Percentiles rank a stretch among this genome's conserved stretches.
Conservation (phyloP, 2,888 invertebrate species). For the Monochamus alternatus region DNA sequence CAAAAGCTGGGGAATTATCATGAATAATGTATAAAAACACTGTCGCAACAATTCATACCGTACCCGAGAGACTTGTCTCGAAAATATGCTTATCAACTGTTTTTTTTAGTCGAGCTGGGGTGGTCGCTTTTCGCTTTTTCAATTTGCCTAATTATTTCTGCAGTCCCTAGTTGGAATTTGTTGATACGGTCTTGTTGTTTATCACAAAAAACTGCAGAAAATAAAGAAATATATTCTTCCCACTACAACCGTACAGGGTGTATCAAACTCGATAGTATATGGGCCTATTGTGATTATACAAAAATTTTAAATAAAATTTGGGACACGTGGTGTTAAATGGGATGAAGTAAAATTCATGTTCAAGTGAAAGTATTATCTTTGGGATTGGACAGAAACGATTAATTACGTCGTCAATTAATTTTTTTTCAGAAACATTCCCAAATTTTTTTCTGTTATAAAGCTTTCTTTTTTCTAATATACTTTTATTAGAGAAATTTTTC, state of each 20-base stretch:
- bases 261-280: too few species aligned
- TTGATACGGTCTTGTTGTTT: background rate
- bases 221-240: background rate
- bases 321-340: too few species aligned
- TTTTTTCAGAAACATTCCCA: too few species aligned
- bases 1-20: slow-evolving; percentile 36
- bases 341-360: too few species aligned
- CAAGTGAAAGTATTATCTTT: too few species aligned
- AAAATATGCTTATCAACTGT: slow-evolving; percentile 34
- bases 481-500: too few species aligned
- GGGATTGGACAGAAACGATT: too few species aligned
- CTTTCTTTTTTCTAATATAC: too few species aligned
- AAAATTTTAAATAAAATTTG: too few species aligned
- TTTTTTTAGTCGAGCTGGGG: slow-evolving; percentile 19
- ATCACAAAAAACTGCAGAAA: background rate
- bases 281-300: too few species aligned
- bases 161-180: background rate
- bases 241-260: background rate
- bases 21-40: slow-evolving; percentile 42
- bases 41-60: slow-evolving; percentile 38
- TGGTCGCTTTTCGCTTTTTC: slow-evolving; percentile 4
- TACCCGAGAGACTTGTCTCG: slow-evolving; percentile 33
- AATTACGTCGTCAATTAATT: too few species aligned
- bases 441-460: too few species aligned
- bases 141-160: slow-evolving; percentile 28